Evolutionary conservation across 2,797 vertebrate species (phyloP).

Genomic region (Peromyscus melanophrys): DNA sequence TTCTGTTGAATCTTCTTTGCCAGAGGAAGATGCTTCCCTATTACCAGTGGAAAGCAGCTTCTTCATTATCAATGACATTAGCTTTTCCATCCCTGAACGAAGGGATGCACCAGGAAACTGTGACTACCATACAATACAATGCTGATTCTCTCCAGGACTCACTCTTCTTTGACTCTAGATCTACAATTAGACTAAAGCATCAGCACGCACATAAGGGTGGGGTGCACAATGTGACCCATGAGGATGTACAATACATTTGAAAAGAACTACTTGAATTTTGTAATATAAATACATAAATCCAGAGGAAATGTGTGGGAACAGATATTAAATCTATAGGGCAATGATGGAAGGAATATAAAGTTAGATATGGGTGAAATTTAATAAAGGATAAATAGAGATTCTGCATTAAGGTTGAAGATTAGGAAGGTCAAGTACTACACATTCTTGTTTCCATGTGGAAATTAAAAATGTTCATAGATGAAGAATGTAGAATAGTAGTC

Average conservation of each 20-base stretch:
- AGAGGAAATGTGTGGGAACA: background rate
- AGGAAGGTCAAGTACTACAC: background rate
- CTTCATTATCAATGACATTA: background rate
- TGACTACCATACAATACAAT: background rate
- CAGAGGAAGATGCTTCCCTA: background rate
- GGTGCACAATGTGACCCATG: background rate
- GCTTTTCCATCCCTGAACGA: background rate
- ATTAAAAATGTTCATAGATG: background rate
- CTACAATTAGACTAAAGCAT: background rate
- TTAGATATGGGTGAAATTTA: background rate
- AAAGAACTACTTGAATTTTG: background rate
- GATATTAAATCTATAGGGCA: background rate
- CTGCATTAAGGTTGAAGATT: background rate
- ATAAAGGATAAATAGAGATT: background rate
- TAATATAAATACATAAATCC: background rate
- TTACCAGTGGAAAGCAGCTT: background rate
- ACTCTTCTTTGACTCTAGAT: background rate
- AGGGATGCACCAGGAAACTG: background rate
- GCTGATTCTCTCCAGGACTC: background rate
- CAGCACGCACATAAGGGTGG: background rate
- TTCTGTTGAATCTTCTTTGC: background rate
- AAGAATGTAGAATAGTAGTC: conserved; percentile 8
- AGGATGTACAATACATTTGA: background rate
- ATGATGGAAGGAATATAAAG: background rate
- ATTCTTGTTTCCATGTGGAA: background rate